Evolutionary conservation across 37 sponge, comb jelly and placozoan species (phyloP).

Genomic region (Theonella swinhoei): DNA sequence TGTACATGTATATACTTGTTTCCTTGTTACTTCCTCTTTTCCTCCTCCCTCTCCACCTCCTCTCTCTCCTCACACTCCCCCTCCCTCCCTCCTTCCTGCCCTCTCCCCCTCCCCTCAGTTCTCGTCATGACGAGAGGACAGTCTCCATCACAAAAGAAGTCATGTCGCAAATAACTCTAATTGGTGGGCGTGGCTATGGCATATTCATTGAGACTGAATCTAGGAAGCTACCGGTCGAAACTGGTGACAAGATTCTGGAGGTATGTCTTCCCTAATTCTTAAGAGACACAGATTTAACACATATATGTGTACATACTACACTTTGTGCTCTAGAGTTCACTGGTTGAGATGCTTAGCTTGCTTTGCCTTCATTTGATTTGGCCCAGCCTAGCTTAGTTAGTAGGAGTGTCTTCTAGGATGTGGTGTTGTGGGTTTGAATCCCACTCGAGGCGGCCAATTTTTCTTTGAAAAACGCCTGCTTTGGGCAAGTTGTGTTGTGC

Average conservation of each 20-base stretch:
- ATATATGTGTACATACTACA: too few species aligned
- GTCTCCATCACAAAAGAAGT: conserved; percentile 23
- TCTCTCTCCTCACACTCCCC: neutral
- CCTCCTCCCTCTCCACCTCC: neutral
- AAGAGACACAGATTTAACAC: too few species aligned
- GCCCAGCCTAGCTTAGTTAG: too few species aligned
- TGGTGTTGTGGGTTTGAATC: too few species aligned
- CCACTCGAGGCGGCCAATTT: too few species aligned
- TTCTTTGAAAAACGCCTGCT: too few species aligned
- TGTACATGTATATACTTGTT: neutral
- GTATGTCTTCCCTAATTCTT: too few species aligned
- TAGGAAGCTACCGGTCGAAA: neutral
- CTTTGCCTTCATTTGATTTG: too few species aligned
- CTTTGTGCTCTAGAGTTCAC: too few species aligned
- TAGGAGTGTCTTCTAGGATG: too few species aligned
- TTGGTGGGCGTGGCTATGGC: conserved; percentile 64
- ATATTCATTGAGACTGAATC: conserved; percentile 31
- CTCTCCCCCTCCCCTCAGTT: neutral
- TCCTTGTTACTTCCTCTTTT: neutral
- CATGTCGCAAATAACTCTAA: conserved; percentile 2
- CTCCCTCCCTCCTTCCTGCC: neutral
- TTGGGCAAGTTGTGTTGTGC: too few species aligned
- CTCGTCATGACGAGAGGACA: neutral
- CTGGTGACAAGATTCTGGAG: conserved; percentile 49
- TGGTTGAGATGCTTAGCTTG: too few species aligned